phyloP scores from a whole-genome alignment of 2,888 invertebrate species.

The Blastobasis lacticolella region DNA sequence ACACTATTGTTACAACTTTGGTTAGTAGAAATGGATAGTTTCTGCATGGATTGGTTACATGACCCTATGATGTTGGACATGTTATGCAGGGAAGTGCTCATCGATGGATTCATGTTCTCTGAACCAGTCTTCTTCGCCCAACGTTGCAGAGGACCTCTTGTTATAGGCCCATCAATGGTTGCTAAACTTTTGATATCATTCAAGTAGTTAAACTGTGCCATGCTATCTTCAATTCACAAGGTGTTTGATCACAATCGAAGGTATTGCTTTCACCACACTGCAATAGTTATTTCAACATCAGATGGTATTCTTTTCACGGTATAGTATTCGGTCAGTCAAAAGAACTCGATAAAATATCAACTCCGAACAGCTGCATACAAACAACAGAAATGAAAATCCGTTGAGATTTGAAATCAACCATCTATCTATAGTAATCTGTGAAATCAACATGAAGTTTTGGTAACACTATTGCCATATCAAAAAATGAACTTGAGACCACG shows the following conservation, averaged over 20 bases:
- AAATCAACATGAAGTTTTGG: not conserved
- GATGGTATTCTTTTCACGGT: not conserved
- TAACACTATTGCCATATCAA: too few species aligned
- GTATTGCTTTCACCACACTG: not conserved
- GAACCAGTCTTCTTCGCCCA: constrained; percentile 84
- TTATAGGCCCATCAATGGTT: constrained; percentile 85
- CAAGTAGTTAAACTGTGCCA: constrained; percentile 87
- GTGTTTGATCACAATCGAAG: not conserved
- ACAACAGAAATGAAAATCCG: not conserved
- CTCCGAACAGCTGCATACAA: not conserved
- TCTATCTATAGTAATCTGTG: not conserved
- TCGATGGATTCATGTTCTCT: constrained; percentile 71
- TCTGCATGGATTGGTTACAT: constrained; percentile 79
- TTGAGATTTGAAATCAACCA: not conserved
- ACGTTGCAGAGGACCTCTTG: constrained; percentile 83
- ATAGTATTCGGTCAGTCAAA: not conserved
- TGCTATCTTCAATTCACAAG: constrained; percentile 30
- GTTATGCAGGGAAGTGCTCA: constrained; percentile 59
- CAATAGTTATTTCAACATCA: not conserved
- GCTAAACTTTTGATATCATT: constrained; percentile 86
- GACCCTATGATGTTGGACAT: constrained; percentile 72
- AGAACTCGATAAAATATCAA: not conserved
- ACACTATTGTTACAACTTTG: constrained; percentile 71
- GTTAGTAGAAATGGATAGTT: constrained; percentile 74
- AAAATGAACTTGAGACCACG: too few species aligned